Conservation (phyloP, 2,797 vertebrate genomes). For the Artibeus lituratus region DNA sequence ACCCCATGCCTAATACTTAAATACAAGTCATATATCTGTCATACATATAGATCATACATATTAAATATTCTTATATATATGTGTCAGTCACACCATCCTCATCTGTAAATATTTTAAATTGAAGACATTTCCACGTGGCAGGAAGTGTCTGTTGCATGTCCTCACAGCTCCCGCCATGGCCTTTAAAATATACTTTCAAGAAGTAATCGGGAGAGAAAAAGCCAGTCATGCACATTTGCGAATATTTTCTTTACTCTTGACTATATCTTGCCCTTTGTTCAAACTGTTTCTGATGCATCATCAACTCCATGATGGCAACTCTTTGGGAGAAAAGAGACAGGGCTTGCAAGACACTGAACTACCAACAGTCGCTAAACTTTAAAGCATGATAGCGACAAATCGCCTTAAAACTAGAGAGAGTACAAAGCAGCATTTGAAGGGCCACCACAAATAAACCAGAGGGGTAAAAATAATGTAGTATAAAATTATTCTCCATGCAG, state of each 20-base stretch:
- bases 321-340: constrained; percentile 57
- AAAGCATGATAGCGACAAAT: constrained; percentile 45
- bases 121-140: not conserved
- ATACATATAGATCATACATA: not conserved
- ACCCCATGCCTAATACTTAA: not conserved
- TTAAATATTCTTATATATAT: not conserved
- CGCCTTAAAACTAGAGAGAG: constrained; percentile 39
- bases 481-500: not conserved
- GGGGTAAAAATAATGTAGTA: constrained; percentile 30
- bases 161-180: not conserved
- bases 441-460: constrained; percentile 31
- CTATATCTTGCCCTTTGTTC: constrained; percentile 60
- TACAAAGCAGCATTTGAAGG: constrained; percentile 38
- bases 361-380: constrained; percentile 44
- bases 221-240: constrained; percentile 65
- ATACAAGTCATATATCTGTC: not conserved
- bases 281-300: constrained; percentile 36
- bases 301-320: constrained; percentile 52
- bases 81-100: not conserved
- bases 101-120: constrained; percentile 48
- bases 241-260: constrained; percentile 52
- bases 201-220: constrained; percentile 36
- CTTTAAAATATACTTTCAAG: constrained; percentile 39
- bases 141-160: constrained; percentile 33
- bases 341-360: constrained; percentile 43